phyloP scores from a whole-genome alignment of 2,888 invertebrate species.

The Megaustenia siamemsis region DNA sequence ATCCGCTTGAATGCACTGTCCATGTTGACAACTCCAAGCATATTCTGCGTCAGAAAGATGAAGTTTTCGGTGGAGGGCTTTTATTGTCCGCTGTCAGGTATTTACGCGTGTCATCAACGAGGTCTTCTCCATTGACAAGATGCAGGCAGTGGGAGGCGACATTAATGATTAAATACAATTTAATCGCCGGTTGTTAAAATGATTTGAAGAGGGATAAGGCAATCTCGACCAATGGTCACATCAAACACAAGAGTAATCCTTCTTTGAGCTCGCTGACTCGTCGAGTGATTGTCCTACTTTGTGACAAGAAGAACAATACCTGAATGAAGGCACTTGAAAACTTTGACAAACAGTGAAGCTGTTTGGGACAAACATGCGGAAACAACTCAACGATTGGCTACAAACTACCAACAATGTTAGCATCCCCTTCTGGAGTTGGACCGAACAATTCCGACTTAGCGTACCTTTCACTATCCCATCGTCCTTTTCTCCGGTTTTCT shows the following conservation, averaged over 20 bases:
- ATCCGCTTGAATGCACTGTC: background rate
- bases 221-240: background rate
- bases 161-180: slow-evolving; percentile 29
- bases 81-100: background rate
- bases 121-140: background rate
- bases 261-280: background rate
- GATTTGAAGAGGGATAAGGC: background rate
- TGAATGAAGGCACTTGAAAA: background rate
- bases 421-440: background rate
- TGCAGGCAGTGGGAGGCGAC: background rate
- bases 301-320: background rate
- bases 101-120: slow-evolving; percentile 7
- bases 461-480: background rate
- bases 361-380: slow-evolving; percentile 36
- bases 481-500: too few relatives aligned
- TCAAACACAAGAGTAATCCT: background rate
- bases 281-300: slow-evolving; percentile 23
- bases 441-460: background rate
- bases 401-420: slow-evolving; percentile 3
- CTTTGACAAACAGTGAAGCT: slow-evolving; percentile 38
- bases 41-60: background rate
- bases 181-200: slow-evolving; percentile 20
- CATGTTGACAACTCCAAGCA: background rate
- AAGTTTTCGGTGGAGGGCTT: background rate
- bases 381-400: background rate